Percentiles rank a stretch among this genome's conserved stretches.
Evolutionary conservation across 2,113 vertebrate genomes (phyloP).

Genomic region (Rhineura floridana): DNA sequence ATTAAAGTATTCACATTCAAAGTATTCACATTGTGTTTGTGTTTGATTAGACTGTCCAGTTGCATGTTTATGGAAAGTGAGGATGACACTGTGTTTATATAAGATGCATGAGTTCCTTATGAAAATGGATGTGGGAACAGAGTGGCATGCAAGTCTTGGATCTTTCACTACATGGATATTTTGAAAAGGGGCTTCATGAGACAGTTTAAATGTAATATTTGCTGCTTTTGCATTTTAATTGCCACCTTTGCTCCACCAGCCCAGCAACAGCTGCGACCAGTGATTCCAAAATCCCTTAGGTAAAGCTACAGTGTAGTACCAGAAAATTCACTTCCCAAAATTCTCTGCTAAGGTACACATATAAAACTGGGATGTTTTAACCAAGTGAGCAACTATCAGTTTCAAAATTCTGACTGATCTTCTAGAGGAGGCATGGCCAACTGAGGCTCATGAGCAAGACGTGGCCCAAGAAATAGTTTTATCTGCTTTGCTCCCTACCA

Average conservation of each 20-base stretch:
- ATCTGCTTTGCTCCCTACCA: neutral
- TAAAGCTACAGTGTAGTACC: conserved; percentile 29
- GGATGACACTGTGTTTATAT: conserved; percentile 67
- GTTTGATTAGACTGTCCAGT: conserved; percentile 64
- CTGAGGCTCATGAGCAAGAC: neutral
- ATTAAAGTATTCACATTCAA: conserved; percentile 74
- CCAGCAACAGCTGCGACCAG: conserved; percentile 49
- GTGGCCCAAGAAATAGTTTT: neutral
- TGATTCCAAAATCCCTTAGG: conserved; percentile 36
- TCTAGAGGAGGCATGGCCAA: neutral
- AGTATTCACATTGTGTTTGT: conserved; percentile 64
- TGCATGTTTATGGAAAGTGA: conserved; percentile 76
- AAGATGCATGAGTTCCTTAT: conserved; percentile 71
- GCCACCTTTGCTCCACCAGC: conserved; percentile 22
- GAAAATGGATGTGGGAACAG: conserved; percentile 70
- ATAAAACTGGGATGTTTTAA: conserved; percentile 52
- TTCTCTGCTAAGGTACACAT: conserved; percentile 43
- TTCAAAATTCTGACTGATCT: conserved; percentile 18
- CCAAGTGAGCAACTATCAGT: conserved; percentile 63
- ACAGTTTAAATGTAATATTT: conserved; percentile 31
- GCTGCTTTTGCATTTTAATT: conserved; percentile 36
- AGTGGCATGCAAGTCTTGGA: conserved; percentile 68
- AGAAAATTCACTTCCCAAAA: conserved; percentile 40
- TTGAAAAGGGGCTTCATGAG: conserved; percentile 46
- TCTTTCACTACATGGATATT: conserved; percentile 50